Conservation (phyloP, 2,797 vertebrate species). For the Alectoris magna region DNA sequence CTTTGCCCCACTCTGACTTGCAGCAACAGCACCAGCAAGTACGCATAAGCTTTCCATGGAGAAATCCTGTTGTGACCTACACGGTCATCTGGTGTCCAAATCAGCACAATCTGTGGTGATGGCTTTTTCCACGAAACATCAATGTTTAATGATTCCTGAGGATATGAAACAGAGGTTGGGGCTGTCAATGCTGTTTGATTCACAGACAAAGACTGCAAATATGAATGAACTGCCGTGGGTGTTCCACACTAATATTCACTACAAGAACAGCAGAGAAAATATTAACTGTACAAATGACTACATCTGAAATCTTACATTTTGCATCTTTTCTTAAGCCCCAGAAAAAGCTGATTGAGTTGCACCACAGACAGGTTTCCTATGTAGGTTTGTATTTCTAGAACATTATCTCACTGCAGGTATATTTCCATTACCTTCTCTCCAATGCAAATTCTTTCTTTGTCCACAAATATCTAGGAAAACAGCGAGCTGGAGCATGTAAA, state of each 20-base stretch:
- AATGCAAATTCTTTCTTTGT: not conserved
- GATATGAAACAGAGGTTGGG: not conserved
- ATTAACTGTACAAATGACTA: not conserved
- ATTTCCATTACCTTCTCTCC: not conserved
- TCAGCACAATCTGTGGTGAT: not conserved
- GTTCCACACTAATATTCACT: not conserved
- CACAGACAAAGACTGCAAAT: not conserved
- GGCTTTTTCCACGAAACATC: constrained; percentile 6
- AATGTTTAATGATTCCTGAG: constrained; percentile 16
- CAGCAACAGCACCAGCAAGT: not conserved
- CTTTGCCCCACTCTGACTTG: not conserved
- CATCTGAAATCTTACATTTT: not conserved
- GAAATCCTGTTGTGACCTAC: not conserved
- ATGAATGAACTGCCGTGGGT: not conserved
- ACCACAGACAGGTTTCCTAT: not conserved
- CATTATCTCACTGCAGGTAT: not conserved
- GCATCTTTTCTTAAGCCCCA: not conserved
- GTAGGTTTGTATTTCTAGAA: not conserved
- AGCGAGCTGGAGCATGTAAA: not conserved
- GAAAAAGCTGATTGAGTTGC: not conserved
- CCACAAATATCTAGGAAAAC: not conserved
- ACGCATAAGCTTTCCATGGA: not conserved
- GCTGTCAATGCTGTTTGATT: constrained; percentile 1
- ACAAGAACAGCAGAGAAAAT: not conserved
- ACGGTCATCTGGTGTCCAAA: not conserved